Percentiles rank a stretch among this genome's conserved stretches.
Conservation (phyloP, 2,113 vertebrate genomes). For the Anser brachyrhynchus region DNA sequence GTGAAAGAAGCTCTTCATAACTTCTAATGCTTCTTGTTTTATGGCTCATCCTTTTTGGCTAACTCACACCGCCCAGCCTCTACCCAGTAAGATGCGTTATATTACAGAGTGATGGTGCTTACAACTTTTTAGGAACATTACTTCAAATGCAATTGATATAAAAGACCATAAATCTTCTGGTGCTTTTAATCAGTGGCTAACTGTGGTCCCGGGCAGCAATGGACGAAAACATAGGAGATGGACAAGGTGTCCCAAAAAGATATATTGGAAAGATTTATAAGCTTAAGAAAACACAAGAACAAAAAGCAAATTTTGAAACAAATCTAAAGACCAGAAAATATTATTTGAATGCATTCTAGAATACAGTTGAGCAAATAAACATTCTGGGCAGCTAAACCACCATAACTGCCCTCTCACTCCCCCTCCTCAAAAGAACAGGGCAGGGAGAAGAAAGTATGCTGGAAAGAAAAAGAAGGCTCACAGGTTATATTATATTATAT, state of each 20-base stretch:
- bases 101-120: neutral
- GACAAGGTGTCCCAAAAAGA: neutral
- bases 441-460: too few species aligned
- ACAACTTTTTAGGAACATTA: neutral
- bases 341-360: neutral
- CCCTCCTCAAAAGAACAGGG: too few species aligned
- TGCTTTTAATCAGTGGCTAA: neutral
- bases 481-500: too few species aligned
- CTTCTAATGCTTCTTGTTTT: neutral
- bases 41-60: neutral
- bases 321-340: neutral
- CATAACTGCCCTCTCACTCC: too few species aligned
- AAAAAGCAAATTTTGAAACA: neutral
- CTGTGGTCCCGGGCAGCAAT: neutral
- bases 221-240: neutral
- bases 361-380: neutral
- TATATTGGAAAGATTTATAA: neutral
- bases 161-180: neutral
- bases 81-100: neutral
- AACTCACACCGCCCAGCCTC: neutral
- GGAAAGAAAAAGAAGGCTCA: too few species aligned
- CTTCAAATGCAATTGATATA: neutral
- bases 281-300: neutral
- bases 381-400: too few species aligned
- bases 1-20: neutral